phyloP scores from a whole-genome alignment of 2,113 vertebrate species.

The Coracopsis vasa region DNA sequence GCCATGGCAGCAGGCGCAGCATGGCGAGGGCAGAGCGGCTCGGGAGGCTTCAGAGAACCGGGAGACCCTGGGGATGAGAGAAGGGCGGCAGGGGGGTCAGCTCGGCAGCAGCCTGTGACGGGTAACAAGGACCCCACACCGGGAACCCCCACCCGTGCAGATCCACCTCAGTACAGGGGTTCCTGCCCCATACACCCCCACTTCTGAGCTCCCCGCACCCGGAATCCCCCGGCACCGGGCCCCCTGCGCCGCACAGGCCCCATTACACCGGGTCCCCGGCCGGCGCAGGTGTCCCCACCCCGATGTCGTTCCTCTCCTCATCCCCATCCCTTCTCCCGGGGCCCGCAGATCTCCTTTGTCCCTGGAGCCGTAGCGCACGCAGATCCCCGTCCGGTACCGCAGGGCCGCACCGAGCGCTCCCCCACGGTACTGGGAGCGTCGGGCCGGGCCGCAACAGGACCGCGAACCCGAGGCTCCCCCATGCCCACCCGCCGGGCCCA shows the following conservation, averaged over 20 bases:
- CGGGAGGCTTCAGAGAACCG: conserved; percentile 29
- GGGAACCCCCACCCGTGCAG: not conserved
- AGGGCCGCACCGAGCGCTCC: not conserved
- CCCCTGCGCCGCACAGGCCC: not conserved
- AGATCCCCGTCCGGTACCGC: not conserved
- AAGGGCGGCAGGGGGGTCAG: not conserved
- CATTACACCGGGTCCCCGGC: not conserved
- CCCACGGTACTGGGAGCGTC: not conserved
- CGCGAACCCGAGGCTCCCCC: no score
- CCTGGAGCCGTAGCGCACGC: no score
- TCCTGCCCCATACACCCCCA: not conserved
- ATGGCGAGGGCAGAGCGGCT: conserved; percentile 52
- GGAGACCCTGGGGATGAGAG: conserved; percentile 1
- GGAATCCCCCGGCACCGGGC: no score
- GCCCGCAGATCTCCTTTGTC: not conserved
- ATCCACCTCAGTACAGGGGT: no score
- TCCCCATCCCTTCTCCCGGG: not conserved
- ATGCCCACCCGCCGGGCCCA: not conserved
- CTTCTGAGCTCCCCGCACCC: not conserved
- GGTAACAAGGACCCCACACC: accelerated
- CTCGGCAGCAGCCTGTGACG: not conserved
- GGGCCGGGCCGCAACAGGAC: no score
- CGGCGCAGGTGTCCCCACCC: not conserved
- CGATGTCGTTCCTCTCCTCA: not conserved
- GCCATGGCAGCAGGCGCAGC: conserved; percentile 63